Evolutionary conservation across 2,113 vertebrate genomes (phyloP), one percentile per base, ranked within the genome.

Genomic region (Neofelis nebulosa): DNA sequence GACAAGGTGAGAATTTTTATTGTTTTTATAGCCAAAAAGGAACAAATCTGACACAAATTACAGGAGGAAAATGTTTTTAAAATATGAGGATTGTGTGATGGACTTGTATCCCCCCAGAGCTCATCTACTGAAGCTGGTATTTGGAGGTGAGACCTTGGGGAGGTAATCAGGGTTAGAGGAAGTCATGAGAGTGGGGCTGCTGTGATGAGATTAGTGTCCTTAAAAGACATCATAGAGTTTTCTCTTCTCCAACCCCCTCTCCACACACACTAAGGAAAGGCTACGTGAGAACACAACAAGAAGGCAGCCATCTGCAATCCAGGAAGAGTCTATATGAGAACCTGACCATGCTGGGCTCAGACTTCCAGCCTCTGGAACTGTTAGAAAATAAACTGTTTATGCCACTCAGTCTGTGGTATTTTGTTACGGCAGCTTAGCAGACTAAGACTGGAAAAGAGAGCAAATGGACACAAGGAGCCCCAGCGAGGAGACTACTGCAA

Each of bases 31-130:
- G 27, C 68, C 41, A 91, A 71, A 0, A 88, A 27, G 13, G 48
- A 86, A 95, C n/a, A 93, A 90, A 84, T 81, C 25, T 89, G 21
- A 69, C 33, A 96, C 29, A 85, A 93, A 76, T 38, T 65, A 92
- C 16, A 89, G 16, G 7, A 80, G 3, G 13, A 68, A 90, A 29
- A 88, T 31, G 41, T 68, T 93, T 96, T 79, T 9, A 80, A 65
- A 81, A 88, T 66, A 82, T 41, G 38, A 76, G 7, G n/a, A 66
- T 5, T 89, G 41, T 84, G 36, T 81, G 81, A 87, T 25, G 38
- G 12, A 94, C 66, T 21, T 89, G 14, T 25, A 3, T 68, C 52
- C 38, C 12, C 66, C 13, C 33, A 48, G 57, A 87, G 82, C 76
- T 80, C 50, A 52, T 63, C 31, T 36, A 81, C 4, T 61, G 33